phyloP scores from a whole-genome alignment of 1,140 invertebrate genomes.

The Lamellibrachia luymesi region DNA sequence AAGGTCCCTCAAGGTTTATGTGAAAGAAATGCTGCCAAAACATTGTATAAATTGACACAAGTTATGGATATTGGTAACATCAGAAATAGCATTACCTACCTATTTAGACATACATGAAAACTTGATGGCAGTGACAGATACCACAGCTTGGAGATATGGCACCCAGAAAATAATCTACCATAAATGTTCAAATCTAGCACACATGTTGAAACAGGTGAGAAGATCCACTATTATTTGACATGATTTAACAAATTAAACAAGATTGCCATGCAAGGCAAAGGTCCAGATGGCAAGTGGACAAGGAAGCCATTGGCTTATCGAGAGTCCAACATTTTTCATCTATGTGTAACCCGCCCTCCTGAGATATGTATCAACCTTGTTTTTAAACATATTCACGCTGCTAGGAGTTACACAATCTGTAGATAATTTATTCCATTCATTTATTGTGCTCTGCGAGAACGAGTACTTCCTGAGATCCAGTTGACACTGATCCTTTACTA shows the following conservation, averaged over 20 bases:
- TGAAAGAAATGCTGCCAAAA: not conserved
- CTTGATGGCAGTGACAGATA: not conserved
- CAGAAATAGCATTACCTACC: not conserved
- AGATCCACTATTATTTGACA: not conserved
- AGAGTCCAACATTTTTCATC: too few relatives aligned
- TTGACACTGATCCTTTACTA: not conserved
- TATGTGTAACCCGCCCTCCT: too few relatives aligned
- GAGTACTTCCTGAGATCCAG: too few relatives aligned
- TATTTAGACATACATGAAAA: constrained; percentile 11
- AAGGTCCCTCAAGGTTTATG: not conserved
- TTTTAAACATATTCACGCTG: too few relatives aligned
- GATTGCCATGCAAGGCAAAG: too few relatives aligned
- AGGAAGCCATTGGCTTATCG: too few relatives aligned
- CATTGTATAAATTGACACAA: not conserved
- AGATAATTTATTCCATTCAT: too few relatives aligned
- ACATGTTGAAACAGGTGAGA: not conserved
- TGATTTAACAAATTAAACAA: not conserved
- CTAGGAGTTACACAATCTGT: too few relatives aligned
- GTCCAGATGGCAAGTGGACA: too few relatives aligned
- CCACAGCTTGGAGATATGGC: not conserved
- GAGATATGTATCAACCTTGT: too few relatives aligned
- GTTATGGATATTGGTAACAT: not conserved
- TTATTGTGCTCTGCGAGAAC: too few relatives aligned
- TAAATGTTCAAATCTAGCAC: not conserved
- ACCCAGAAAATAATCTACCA: not conserved